A percentile compares a stretch with the other conserved stretches of the same genome.
These are phyloP conservation scores for Caenorhabditis brenneri DNA, from an alignment of 1,140 invertebrate genomes.

Conservation along the genomic window DNA sequence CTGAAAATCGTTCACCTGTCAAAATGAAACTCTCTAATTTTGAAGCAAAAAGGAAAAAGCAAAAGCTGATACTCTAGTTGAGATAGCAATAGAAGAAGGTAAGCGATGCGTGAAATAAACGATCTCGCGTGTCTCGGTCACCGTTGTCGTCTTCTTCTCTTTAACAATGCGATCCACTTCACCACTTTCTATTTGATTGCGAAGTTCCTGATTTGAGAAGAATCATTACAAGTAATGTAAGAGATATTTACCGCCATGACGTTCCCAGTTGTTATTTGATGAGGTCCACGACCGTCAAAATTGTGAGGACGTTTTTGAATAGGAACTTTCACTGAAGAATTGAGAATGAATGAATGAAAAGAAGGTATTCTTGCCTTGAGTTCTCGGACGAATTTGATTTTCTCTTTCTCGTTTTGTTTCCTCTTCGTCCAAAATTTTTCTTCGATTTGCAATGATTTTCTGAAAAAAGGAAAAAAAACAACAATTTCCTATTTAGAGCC, in stretches of 20 bases:
- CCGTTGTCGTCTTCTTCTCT: slow-evolving; percentile 34
- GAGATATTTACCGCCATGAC: not conserved
- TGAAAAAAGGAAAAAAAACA: not conserved
- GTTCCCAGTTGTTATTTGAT: not conserved
- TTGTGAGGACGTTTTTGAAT: not conserved
- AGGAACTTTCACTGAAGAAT: not conserved
- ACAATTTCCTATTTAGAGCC: not conserved
- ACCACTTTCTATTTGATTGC: slow-evolving; percentile 16
- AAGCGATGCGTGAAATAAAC: slow-evolving; percentile 42
- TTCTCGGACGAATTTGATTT: slow-evolving; percentile 22
- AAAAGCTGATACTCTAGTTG: slow-evolving; percentile 32
- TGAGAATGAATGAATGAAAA: not conserved
- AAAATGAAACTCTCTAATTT: not conserved
- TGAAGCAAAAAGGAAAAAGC: not conserved
- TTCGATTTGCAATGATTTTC: slow-evolving; percentile 18
- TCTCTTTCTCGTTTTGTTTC: slow-evolving; percentile 9
- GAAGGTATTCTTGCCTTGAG: not conserved
- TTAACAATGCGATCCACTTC: slow-evolving; percentile 33
- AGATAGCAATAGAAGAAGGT: slow-evolving; percentile 39
- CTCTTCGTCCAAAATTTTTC: slow-evolving; percentile 15
- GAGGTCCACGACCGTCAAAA: not conserved
- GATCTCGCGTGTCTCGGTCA: slow-evolving; percentile 33
- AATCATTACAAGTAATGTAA: too few relatives aligned
- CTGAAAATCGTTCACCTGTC: not conserved
- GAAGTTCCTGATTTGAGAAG: slow-evolving; percentile 13